Conservation (phyloP, 1,140 invertebrate species). For the Dreissena rostriformis region DNA sequence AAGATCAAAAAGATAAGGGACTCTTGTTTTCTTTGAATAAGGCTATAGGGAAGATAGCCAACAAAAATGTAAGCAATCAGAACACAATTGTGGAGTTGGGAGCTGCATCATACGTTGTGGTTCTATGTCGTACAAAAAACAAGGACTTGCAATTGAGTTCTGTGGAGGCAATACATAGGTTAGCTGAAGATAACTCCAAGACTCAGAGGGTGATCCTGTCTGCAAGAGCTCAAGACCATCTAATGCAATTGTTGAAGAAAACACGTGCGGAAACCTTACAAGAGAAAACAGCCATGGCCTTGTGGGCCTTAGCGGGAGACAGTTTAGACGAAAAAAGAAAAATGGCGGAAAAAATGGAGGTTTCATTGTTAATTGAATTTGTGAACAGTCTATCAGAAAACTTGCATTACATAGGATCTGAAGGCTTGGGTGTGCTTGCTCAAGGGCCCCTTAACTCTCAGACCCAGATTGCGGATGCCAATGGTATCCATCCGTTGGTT, state of each 20-base stretch:
- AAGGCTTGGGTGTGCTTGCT: slow-evolving; percentile 77
- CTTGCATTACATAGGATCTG: slow-evolving; percentile 79
- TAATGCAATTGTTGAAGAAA: slow-evolving; percentile 75
- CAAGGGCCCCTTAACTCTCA: slow-evolving; percentile 77
- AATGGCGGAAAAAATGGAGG: slow-evolving; percentile 78
- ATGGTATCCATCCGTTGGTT: slow-evolving; percentile 77
- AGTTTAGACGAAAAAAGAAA: slow-evolving; percentile 73
- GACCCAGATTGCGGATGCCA: slow-evolving; percentile 73
- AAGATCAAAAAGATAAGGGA: slow-evolving; percentile 65
- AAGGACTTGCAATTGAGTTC: slow-evolving; percentile 76
- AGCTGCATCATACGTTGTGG: slow-evolving; percentile 69
- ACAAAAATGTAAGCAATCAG: slow-evolving; percentile 73
- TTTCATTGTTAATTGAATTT: slow-evolving; percentile 78
- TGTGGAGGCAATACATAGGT: slow-evolving; percentile 74
- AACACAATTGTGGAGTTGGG: slow-evolving; percentile 73
- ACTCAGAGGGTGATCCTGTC: slow-evolving; percentile 74
- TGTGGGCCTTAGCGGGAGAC: slow-evolving; percentile 80
- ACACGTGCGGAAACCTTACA: slow-evolving; percentile 69
- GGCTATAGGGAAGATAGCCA: slow-evolving; percentile 68
- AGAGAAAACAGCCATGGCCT: slow-evolving; percentile 78
- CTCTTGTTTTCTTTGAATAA: slow-evolving; percentile 73
- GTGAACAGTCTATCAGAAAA: slow-evolving; percentile 76
- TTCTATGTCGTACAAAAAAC: slow-evolving; percentile 64
- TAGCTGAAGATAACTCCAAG: slow-evolving; percentile 75
- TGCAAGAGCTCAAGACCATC: slow-evolving; percentile 71